Base-by-base conservation (phyloP, 2,888 invertebrate species). In the Cataglyphis albicans region DNA sequence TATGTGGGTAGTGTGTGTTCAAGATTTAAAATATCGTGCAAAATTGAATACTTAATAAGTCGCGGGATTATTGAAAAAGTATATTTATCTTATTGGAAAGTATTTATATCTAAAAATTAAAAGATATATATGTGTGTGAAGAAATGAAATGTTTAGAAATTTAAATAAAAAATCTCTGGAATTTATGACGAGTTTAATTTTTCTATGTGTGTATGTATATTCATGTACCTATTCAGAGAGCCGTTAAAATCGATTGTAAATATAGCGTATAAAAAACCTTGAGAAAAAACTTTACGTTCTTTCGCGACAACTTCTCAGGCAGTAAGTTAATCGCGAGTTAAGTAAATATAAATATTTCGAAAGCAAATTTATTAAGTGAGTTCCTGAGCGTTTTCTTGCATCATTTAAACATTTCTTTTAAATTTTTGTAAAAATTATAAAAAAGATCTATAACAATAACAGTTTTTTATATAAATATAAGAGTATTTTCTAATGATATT, bases 271-370 rank as follows among this genome's bases (percentile, higher is more conserved):
- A 44, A 9, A 29, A 67, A 44, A 3, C n/a, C 7, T 29, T n/a
- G 48, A n/a, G 7, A 32, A n/a, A 25, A 32, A n/a, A 25, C 52
- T 52, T 52, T 25, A 29, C 3, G 3, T 48, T 44, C 10, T 44
- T 44, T 6, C 18, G 18, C 18, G 12, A 12, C n/a, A n/a, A n/a
- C 15, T 29, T 48, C 12, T 48, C 29, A 52, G 52, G n/a, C 7
- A 52, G n/a, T 52, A 52, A 52, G 52, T 52, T 52, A 52, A 52
- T 52, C 52, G n/a, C 52, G n/a, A 52, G 52, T 7, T n/a, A 52
- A 52, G n/a, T 67, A 67, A 67, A 67, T 48, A 3, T 21, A 32
- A 64, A 64, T 55, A 55, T 35, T 55, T 55, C 18, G 10, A 35
- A 35, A 15, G 10, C 21, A 70, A 70, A 25, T 55, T 55, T 9